Conservation (phyloP, 2,888 invertebrate genomes). For the Empis livida region DNA sequence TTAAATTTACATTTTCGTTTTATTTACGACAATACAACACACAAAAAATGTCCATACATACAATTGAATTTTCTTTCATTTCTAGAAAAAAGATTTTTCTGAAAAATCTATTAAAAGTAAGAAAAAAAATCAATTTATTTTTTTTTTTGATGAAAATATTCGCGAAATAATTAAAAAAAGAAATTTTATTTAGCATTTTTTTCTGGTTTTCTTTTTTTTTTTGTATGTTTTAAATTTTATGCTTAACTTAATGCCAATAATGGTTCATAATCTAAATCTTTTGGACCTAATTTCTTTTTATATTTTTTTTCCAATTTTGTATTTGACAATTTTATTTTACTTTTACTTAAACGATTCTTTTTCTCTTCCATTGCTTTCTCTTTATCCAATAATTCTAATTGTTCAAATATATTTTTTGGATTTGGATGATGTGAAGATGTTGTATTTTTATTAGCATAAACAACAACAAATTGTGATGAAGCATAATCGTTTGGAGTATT, state of each 20-base stretch:
- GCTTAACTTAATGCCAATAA: conserved; percentile 34
- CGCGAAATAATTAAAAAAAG: no score
- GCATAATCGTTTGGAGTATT: conserved; percentile 70
- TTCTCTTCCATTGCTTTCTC: conserved; percentile 35
- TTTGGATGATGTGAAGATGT: conserved; percentile 36
- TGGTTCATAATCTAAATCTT: conserved; percentile 32
- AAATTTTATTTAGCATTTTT: no score
- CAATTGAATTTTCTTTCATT: no score
- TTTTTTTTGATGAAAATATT: no score
- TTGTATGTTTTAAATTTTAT: neutral
- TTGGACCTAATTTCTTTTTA: conserved; percentile 32
- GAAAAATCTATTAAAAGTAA: no score
- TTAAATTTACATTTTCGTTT: no score
- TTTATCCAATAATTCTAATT: conserved; percentile 57
- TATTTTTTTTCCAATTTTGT: conserved; percentile 41
- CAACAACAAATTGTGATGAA: conserved; percentile 71
- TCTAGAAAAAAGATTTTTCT: no score
- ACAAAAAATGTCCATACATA: no score
- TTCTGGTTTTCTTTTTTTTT: no score
- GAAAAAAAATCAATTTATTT: no score
- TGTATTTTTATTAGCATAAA: conserved; percentile 69
- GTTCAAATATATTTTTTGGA: conserved; percentile 77
- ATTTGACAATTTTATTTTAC: conserved; percentile 50
- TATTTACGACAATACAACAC: no score
- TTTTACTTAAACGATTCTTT: conserved; percentile 38